Percentiles rank a stretch among this genome's conserved stretches.
phyloP scores from a whole-genome alignment of 2,797 vertebrate genomes.

The Gadopsis marmoratus region DNA sequence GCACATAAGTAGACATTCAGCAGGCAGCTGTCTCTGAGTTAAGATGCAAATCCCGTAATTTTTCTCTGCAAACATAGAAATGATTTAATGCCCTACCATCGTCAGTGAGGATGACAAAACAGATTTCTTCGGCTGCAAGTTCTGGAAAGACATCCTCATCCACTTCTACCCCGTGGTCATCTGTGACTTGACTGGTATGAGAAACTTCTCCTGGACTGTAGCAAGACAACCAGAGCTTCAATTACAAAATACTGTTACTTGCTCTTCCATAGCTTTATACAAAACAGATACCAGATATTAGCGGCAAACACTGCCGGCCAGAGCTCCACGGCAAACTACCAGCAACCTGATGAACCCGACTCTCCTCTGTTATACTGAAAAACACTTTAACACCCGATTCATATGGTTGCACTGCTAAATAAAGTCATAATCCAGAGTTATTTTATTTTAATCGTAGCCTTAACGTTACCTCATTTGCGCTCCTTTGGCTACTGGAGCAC shows the following conservation, averaged over 20 bases:
- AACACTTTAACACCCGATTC: too few species aligned
- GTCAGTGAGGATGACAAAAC: slow-evolving; percentile 1
- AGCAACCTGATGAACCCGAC: too few species aligned
- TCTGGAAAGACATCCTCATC: slow-evolving; percentile 22
- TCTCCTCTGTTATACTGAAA: too few species aligned
- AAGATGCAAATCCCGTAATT: not conserved
- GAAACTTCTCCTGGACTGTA: slow-evolving; percentile 3
- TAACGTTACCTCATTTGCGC: too few species aligned
- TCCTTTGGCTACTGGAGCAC: too few species aligned
- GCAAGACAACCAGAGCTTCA: not conserved
- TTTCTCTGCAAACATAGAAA: not conserved
- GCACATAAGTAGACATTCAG: not conserved
- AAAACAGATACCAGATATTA: not conserved
- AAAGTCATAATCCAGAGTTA: too few species aligned
- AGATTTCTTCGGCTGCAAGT: not conserved
- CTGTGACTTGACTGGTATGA: slow-evolving; percentile 22
- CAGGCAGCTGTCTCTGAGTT: not conserved
- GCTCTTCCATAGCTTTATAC: not conserved
- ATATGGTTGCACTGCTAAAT: too few species aligned
- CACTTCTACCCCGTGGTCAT: not conserved
- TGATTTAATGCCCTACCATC: slow-evolving; percentile 5
- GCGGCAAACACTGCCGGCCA: too few species aligned
- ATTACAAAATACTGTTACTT: slow-evolving; percentile 5
- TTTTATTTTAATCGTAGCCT: too few species aligned
- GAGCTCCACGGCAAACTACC: too few species aligned